Percentiles rank a stretch among this genome's conserved stretches.
Evolutionary conservation across 2,888 invertebrate genomes (phyloP).

Genomic region (Ormyrus pomaceus): DNA sequence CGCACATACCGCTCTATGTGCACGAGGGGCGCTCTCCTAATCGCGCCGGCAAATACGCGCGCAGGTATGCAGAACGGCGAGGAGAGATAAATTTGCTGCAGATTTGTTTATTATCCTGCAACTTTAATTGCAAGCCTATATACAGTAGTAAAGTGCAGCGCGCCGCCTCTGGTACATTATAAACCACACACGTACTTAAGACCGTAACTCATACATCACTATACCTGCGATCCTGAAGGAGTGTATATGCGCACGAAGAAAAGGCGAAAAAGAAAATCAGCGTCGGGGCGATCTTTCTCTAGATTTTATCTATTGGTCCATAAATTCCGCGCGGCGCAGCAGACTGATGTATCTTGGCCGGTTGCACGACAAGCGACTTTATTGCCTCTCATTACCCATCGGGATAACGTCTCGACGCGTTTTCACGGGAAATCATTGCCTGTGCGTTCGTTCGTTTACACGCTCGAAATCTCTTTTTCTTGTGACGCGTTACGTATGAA

Average conservation of each 20-base stretch:
- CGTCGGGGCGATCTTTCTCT: neutral
- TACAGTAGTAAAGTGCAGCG: neutral
- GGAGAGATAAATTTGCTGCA: conserved; percentile 35
- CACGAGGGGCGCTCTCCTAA: too few species aligned
- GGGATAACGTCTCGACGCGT: conserved; percentile 7
- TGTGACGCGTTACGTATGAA: too few species aligned
- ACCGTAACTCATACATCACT: conserved; percentile 8
- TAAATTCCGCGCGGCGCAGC: conserved; percentile 5
- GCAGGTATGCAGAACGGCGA: neutral
- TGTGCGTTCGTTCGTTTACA: too few species aligned
- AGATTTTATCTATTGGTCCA: conserved; percentile 22
- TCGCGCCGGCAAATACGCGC: neutral
- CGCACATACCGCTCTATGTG: too few species aligned
- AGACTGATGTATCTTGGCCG: neutral
- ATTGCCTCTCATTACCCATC: conserved; percentile 32
- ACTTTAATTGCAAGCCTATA: conserved; percentile 44
- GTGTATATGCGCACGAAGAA: neutral
- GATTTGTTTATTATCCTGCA: conserved; percentile 47
- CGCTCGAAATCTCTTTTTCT: too few species aligned
- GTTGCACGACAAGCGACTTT: conserved; percentile 11
- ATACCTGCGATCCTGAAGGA: neutral
- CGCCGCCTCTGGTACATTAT: neutral
- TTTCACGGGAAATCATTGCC: too few species aligned
- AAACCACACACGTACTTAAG: neutral
- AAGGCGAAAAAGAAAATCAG: neutral